Evolutionary conservation across 2,888 invertebrate species (phyloP).

Genomic region (Synanthedon formicaeformis): DNA sequence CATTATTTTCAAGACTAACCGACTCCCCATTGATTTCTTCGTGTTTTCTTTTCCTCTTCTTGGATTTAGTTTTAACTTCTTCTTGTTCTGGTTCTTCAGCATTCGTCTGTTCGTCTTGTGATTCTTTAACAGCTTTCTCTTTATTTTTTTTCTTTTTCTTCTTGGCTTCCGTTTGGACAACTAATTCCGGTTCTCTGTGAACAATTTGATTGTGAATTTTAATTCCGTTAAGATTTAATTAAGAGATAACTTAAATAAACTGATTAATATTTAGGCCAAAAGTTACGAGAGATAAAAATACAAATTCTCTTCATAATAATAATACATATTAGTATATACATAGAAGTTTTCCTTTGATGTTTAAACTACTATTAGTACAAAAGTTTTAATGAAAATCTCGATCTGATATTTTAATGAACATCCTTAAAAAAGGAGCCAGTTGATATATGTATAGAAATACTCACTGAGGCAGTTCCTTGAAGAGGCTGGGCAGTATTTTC

Average conservation of each 20-base stretch:
- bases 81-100: slow-evolving; percentile 1
- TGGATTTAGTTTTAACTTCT: slow-evolving; percentile 13
- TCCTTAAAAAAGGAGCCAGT: too few species aligned
- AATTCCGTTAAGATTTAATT: too few species aligned
- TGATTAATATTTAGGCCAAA: too few species aligned
- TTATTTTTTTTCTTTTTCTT: slow-evolving; percentile 51
- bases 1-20: slow-evolving; percentile 2
- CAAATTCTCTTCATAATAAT: too few species aligned
- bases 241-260: too few species aligned
- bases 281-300: too few species aligned
- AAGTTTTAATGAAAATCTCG: too few species aligned
- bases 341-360: too few species aligned
- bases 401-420: too few species aligned
- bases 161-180: slow-evolving; percentile 32
- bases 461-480: slow-evolving; percentile 58
- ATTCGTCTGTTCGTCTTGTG: neutral
- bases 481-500: slow-evolving; percentile 84
- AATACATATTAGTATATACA: too few species aligned
- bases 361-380: too few species aligned
- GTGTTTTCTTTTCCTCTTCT: slow-evolving; percentile 3
- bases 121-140: slow-evolving; percentile 13
- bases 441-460: slow-evolving; percentile 9
- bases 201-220: slow-evolving; percentile 4
- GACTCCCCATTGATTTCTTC: neutral
- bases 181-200: slow-evolving; percentile 48